These are phyloP conservation scores for Varanus salvator DNA, from an alignment of 2,113 vertebrate genomes.

Conservation along the genomic window DNA sequence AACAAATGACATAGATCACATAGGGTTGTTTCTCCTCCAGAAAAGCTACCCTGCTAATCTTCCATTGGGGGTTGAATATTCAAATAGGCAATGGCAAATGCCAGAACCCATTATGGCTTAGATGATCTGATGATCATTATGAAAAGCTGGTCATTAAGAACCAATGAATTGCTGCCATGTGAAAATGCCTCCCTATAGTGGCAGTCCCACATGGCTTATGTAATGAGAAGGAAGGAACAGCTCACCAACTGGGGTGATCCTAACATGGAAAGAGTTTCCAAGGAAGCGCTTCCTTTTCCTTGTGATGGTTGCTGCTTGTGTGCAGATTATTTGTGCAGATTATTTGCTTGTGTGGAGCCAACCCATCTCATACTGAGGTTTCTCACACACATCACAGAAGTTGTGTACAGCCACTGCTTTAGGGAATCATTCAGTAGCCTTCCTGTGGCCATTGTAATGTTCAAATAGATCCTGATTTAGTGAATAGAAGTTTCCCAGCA, in stretches of 20 bases:
- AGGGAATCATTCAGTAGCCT: background rate
- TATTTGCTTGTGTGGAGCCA: no score
- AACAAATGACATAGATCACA: no score
- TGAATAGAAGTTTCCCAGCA: background rate
- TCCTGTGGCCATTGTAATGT: background rate
- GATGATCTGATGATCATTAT: no score
- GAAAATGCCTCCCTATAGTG: background rate
- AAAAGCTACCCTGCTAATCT: no score
- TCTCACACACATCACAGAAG: background rate
- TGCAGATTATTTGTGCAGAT: background rate
- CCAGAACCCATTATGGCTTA: no score
- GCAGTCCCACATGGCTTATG: background rate
- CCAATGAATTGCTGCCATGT: background rate
- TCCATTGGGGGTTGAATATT: no score
- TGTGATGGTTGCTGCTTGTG: background rate
- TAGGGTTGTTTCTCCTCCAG: no score
- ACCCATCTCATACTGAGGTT: background rate
- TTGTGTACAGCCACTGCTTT: background rate
- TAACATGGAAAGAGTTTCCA: background rate
- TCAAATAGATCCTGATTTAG: background rate
- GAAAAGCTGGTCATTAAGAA: background rate
- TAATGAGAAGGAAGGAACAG: background rate
- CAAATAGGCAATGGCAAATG: no score
- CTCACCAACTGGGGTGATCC: background rate
- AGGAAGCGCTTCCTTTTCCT: background rate